A percentile compares a stretch with the other conserved stretches of the same genome.
Evolutionary conservation across 2,888 invertebrate species (phyloP).

Genomic region (Sceliomorpha sp.): DNA sequence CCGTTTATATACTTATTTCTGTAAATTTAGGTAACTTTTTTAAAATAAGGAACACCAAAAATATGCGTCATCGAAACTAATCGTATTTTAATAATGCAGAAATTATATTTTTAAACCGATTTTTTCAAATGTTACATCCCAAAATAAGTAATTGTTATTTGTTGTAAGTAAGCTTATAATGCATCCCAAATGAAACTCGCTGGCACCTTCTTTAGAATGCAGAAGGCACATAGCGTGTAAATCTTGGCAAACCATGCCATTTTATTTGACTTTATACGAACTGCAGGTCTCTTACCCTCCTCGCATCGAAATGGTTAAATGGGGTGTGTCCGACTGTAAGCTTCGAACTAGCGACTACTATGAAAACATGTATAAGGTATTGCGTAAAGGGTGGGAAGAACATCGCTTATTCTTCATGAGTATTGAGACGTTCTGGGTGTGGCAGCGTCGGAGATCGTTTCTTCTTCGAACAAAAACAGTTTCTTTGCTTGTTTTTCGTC

Average conservation of each 20-base stretch:
- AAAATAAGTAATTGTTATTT: too few relatives aligned
- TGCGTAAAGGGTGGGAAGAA: constrained; percentile 22
- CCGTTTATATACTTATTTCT: too few relatives aligned
- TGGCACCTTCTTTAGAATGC: neutral
- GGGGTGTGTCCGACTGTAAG: constrained; percentile 30
- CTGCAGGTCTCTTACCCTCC: constrained; percentile 10
- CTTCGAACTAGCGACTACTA: neutral
- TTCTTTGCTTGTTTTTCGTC: constrained; percentile 9
- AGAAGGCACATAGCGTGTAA: constrained; percentile 55
- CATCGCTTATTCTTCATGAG: constrained; percentile 18
- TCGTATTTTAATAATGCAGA: too few relatives aligned
- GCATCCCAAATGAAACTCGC: too few relatives aligned
- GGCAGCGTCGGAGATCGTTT: neutral
- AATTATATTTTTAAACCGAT: too few relatives aligned
- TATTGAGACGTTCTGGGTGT: constrained; percentile 13
- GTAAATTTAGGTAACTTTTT: too few relatives aligned
- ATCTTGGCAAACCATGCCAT: constrained; percentile 47
- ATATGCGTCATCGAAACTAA: too few relatives aligned
- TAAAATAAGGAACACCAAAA: too few relatives aligned
- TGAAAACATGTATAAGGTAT: constrained; percentile 28
- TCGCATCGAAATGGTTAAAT: constrained; percentile 18
- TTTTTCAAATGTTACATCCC: too few relatives aligned
- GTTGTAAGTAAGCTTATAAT: too few relatives aligned
- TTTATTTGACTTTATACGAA: constrained; percentile 10
- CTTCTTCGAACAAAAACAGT: too few relatives aligned